These are phyloP conservation scores for Pterobdella sp. DNA, from an alignment of 2,888 invertebrate species.

Conservation along the genomic window DNA sequence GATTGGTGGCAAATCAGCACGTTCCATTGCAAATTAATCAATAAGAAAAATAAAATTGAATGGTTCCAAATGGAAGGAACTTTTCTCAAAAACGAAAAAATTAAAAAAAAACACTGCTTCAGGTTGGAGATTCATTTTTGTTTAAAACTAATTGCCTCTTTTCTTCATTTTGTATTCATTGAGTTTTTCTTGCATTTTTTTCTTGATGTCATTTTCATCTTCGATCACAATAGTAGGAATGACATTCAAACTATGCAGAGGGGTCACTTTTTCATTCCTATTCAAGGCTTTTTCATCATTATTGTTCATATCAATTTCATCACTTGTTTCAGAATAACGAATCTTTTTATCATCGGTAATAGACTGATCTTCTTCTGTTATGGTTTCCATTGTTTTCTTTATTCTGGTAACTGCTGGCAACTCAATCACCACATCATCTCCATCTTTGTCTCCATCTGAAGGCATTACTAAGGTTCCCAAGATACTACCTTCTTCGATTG, in stretches of 20 bases:
- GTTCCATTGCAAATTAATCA: too few species aligned
- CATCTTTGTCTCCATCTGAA: constrained; percentile 13
- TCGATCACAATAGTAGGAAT: background rate
- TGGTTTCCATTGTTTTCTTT: constrained; percentile 25
- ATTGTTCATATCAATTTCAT: background rate
- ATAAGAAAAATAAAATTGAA: too few species aligned
- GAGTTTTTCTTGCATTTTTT: background rate
- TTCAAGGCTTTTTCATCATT: background rate
- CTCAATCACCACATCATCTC: constrained; percentile 18
- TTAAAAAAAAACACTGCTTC: too few species aligned
- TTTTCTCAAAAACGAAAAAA: too few species aligned
- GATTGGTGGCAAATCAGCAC: too few species aligned
- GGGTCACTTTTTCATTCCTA: background rate
- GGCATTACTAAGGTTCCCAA: constrained; percentile 13
- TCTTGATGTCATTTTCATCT: background rate
- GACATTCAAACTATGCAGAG: background rate
- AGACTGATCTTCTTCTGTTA: constrained; percentile 21
- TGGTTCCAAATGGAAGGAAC: too few species aligned
- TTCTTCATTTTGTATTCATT: background rate
- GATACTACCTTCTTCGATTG: constrained; percentile 25
- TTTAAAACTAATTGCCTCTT: too few species aligned
- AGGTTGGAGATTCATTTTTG: too few species aligned
- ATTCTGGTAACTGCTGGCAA: constrained; percentile 20
- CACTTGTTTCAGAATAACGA: background rate
- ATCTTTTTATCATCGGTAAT: background rate